These are phyloP conservation scores for Pteronura brasiliensis DNA, from an alignment of 2,113 vertebrate genomes.

Conservation along the genomic window DNA sequence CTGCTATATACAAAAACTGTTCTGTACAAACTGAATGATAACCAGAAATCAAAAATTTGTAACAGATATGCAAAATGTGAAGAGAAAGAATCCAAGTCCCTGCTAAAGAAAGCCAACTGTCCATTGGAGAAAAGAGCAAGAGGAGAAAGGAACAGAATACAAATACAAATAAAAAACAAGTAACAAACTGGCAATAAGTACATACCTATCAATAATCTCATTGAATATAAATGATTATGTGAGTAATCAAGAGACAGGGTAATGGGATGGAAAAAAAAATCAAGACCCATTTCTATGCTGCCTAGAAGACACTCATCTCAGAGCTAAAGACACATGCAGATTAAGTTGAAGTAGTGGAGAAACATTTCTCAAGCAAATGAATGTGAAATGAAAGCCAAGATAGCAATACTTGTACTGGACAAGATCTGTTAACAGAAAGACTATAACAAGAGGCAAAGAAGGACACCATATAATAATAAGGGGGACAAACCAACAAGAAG, in stretches of 20 bases:
- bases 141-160: background rate
- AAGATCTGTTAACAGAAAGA: background rate
- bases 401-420: background rate
- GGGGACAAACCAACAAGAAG: background rate
- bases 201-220: background rate
- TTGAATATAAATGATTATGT: background rate
- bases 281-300: background rate
- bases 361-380: background rate
- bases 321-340: background rate
- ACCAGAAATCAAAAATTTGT: background rate
- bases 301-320: background rate
- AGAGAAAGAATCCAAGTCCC: background rate
- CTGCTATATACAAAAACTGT: background rate
- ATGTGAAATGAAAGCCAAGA: background rate
- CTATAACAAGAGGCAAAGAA: background rate
- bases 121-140: background rate
- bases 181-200: background rate
- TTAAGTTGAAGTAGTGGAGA: background rate
- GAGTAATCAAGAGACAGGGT: background rate
- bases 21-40: background rate
- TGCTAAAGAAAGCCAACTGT: background rate
- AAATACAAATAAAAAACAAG: background rate
- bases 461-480: background rate
- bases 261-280: background rate
- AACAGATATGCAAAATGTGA: background rate